Evolutionary conservation across 2,113 vertebrate species (phyloP).

Genomic region (Sylvietta virens): DNA sequence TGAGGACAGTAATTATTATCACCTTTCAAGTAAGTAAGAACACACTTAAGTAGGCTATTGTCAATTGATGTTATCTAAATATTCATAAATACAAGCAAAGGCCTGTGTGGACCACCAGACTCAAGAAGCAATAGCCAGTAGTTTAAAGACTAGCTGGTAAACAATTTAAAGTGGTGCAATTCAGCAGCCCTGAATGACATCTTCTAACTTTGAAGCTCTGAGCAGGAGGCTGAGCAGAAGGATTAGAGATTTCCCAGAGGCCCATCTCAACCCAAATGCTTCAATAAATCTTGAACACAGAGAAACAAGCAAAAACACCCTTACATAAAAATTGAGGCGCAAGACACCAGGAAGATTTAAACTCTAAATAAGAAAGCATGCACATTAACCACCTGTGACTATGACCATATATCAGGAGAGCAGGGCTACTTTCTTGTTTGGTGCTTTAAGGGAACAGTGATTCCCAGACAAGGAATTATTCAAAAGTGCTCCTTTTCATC

Average conservation of each 20-base stretch:
- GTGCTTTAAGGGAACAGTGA: neutral
- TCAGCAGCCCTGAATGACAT: neutral
- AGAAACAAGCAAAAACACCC: neutral
- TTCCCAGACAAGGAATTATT: neutral
- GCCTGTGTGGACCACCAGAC: neutral
- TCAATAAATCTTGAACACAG: neutral
- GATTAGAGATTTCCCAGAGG: neutral
- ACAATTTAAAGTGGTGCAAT: neutral
- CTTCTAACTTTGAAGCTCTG: neutral
- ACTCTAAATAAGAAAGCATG: neutral
- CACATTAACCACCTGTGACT: neutral
- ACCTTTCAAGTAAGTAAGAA: neutral
- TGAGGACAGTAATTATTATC: neutral
- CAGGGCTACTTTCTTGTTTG: neutral
- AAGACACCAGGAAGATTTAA: neutral
- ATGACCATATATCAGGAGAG: neutral
- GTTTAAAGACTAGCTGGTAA: neutral
- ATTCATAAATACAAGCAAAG: neutral
- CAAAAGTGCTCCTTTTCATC: neutral
- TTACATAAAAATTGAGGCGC: neutral
- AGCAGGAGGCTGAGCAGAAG: neutral
- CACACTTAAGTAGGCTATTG: neutral
- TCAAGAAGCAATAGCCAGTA: neutral
- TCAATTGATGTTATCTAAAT: neutral
- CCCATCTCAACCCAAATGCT: neutral